Conservation (phyloP, 2,888 invertebrate species). For the Chymomyza procnemis region DNA sequence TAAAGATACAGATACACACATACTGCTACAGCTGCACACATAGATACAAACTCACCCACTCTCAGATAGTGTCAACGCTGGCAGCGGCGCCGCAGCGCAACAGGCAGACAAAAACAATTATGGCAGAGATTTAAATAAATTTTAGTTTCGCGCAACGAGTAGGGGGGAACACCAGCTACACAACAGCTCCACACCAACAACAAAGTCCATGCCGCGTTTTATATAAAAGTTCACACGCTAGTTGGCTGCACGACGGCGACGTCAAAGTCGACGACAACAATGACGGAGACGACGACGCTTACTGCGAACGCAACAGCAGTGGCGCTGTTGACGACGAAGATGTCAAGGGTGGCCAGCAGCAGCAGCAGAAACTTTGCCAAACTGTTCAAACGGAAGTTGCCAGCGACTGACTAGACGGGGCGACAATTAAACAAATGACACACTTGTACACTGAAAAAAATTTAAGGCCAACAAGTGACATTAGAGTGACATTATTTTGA, state of each 20-base stretch:
- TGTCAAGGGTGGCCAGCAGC: conserved; percentile 63
- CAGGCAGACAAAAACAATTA: conserved; percentile 62
- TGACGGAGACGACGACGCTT: background rate
- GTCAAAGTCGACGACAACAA: conserved; percentile 23
- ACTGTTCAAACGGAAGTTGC: conserved; percentile 55
- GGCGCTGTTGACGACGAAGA: background rate
- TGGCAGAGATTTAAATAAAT: conserved; percentile 67
- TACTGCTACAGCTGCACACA: background rate
- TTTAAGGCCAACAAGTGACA: background rate
- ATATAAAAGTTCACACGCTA: conserved; percentile 60
- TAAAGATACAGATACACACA: no score
- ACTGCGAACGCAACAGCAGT: background rate
- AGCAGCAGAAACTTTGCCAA: conserved; percentile 43
- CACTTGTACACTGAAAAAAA: conserved; percentile 23
- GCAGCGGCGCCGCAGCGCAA: conserved; percentile 36
- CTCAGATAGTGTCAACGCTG: conserved; percentile 11
- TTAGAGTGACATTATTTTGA: background rate
- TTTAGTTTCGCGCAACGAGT: conserved; percentile 41
- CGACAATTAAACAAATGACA: conserved; percentile 45
- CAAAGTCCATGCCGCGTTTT: conserved; percentile 34
- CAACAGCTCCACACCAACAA: background rate
- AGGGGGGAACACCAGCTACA: conserved; percentile 31
- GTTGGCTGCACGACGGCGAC: conserved; percentile 12
- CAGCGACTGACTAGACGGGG: conserved; percentile 28
- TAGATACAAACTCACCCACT: background rate